phyloP scores from a whole-genome alignment of 1,140 invertebrate genomes.

The Bombyx mandarina region DNA sequence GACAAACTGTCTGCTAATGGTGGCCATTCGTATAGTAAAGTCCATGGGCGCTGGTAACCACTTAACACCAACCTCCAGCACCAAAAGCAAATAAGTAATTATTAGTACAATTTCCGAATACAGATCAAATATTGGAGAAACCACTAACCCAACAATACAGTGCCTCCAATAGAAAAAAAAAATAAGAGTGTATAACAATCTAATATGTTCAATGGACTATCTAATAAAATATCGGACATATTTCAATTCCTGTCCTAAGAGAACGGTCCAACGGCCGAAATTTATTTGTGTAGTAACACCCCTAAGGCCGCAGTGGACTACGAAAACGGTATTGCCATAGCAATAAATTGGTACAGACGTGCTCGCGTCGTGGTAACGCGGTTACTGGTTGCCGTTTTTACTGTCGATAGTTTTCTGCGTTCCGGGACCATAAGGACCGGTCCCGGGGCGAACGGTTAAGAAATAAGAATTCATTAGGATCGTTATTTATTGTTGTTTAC shows the following conservation, averaged over 20 bases:
- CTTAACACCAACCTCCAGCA: too few relatives aligned
- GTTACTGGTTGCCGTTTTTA: conserved; percentile 33
- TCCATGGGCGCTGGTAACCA: too few relatives aligned
- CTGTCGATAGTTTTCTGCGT: conserved; percentile 33
- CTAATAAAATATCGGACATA: conserved; percentile 31
- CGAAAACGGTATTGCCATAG: conserved; percentile 36
- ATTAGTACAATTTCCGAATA: too few relatives aligned
- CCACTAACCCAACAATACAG: too few relatives aligned
- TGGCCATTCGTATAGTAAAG: too few relatives aligned
- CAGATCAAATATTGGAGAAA: too few relatives aligned
- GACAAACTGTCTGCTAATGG: too few relatives aligned
- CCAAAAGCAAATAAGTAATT: too few relatives aligned
- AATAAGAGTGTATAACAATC: conserved; percentile 14
- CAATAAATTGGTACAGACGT: conserved; percentile 46
- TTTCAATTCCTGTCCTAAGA: conserved; percentile 27
- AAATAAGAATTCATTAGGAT: conserved; percentile 2
- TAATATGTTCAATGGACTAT: conserved; percentile 19
- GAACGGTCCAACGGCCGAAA: conserved; percentile 26
- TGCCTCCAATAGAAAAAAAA: neutral
- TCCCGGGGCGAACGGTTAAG: neutral
- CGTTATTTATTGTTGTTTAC: too few relatives aligned
- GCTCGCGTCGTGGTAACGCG: conserved; percentile 16
- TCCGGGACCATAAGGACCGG: conserved; percentile 16
- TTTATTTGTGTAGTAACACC: conserved; percentile 49
- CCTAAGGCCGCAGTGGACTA: conserved; percentile 24